Base-by-base conservation (phyloP, 1,140 invertebrate genomes). In the Drosophila virilis region DNA sequence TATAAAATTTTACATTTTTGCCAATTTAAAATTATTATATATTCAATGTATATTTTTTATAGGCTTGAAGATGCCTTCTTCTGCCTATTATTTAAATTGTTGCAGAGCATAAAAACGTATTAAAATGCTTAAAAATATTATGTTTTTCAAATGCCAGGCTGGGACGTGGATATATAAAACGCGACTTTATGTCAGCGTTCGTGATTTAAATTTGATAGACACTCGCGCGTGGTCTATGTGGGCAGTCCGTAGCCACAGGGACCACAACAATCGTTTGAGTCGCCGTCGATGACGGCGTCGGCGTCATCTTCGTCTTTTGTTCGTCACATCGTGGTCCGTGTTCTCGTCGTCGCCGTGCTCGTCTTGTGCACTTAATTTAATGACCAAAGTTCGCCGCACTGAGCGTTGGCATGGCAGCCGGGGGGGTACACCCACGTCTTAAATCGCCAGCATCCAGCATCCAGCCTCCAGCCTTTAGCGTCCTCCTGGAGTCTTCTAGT, bases 311-410 rank as follows among this genome's bases (percentile, higher is more conserved):
- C 40, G 32, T 55, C 62, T 65, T 65, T 66, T 43, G 60, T 40
- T 51, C 60, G 59, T 62, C 59, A 51, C 17, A 6, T 46, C 61
- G 15, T 46, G 28, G 46, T n/a, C 22, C 22, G 22, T 51, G 17
- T 57, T 32, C 13, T 51, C 33, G 42, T 33, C 46, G 10, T 22
- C 46, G 38, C 51, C 32, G 28, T 45, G 54, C 42, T 55, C 64
- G 55, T 80, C 61, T 62, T 74, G 51, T 81, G 82, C 83, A 88
- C 83, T 88, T 86, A 88, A 88, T 86, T 86, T 86, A 86, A 88
- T 86, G 83, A 88, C 83, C 76, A 83, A 82, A 86, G 83, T 86
- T 86, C 83, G 76, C 76, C 74, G 78, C 82, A 69, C 71, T 61
- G 67, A 71, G 75, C 82, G 82, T 86, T 78, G 78, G 67, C 80